Conservation (phyloP, 23 tunicate genomes). For the Trididemnum clinides region DNA sequence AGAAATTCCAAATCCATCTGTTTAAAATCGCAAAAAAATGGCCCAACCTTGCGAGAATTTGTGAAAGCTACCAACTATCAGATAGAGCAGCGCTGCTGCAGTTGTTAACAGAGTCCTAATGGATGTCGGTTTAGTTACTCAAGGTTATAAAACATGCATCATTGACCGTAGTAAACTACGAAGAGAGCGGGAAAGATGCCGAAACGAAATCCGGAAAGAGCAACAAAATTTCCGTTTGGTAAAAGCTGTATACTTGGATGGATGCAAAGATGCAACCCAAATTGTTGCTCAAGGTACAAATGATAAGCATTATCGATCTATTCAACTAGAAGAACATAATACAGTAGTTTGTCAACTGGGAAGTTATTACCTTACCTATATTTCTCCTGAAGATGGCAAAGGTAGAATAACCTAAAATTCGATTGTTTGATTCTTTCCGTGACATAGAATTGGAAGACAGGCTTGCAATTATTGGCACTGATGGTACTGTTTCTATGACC, state of each 20-base stretch:
- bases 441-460: background rate
- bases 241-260: conserved; percentile 24
- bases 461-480: background rate
- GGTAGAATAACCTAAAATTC: conserved; percentile 6
- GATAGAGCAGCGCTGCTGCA: conserved; percentile 32
- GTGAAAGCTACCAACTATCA: conserved; percentile 22
- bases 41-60: conserved; percentile 27
- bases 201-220: background rate
- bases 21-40: conserved; percentile 10
- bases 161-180: conserved; percentile 30
- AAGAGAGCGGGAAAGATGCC: conserved; percentile 27
- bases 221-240: conserved; percentile 25
- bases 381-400: conserved; percentile 28
- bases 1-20: no score
- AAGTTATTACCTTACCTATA: conserved; percentile 22
- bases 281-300: no score
- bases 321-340: conserved; percentile 15
- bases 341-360: conserved; percentile 12
- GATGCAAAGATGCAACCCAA: conserved; percentile 35
- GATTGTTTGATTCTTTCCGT: background rate
- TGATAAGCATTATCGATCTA: conserved; percentile 3
- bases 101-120: conserved; percentile 15
- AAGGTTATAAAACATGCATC: no score
- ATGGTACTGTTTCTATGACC: conserved; percentile 18
- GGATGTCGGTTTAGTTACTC: conserved; percentile 20